phyloP scores from a whole-genome alignment of 2,797 vertebrate genomes.

The Malurus splendens region DNA sequence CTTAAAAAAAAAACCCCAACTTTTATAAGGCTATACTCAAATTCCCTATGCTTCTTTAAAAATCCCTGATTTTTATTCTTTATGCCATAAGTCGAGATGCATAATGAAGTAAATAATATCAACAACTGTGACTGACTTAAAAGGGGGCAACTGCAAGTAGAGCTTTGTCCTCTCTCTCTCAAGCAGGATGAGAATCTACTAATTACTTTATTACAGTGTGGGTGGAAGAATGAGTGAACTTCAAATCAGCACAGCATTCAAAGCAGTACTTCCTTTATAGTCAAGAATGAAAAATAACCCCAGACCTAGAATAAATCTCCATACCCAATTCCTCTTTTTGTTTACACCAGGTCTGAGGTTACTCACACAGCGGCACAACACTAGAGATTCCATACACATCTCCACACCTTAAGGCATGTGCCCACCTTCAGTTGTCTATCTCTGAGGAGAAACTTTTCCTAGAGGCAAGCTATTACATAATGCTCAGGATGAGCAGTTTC shows the following conservation, averaged over 20 bases:
- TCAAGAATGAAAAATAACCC: neutral
- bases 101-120: neutral
- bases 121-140: neutral
- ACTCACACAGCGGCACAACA: neutral
- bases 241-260: neutral
- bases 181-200: neutral
- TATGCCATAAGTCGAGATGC: neutral
- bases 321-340: neutral
- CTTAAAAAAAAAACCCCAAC: neutral
- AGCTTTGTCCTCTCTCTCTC: neutral
- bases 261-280: neutral
- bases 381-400: neutral
- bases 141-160: neutral
- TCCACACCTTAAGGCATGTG: neutral
- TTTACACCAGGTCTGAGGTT: neutral
- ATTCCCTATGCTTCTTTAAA: neutral
- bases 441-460: neutral
- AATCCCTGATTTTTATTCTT: neutral
- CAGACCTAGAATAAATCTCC: neutral
- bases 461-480: neutral
- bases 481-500: neutral
- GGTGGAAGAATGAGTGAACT: constrained; percentile 3
- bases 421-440: neutral
- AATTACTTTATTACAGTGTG: constrained; percentile 2
- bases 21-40: neutral